phyloP scores from a whole-genome alignment of 1,140 invertebrate genomes.

The Lasioglossum albipes region DNA sequence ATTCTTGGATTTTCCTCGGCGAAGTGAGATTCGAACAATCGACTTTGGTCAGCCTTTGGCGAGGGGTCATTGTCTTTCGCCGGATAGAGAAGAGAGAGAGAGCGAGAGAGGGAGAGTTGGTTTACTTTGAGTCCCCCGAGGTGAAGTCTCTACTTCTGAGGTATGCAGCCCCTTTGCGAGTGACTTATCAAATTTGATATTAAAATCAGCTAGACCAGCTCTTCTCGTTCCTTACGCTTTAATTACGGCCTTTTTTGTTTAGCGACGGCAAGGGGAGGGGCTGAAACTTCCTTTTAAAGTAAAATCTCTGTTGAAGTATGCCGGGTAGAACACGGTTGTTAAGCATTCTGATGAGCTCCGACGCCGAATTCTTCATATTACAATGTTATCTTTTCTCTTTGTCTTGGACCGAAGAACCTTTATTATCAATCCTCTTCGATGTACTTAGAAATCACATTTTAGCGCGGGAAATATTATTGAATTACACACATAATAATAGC shows the following conservation, averaged over 20 bases:
- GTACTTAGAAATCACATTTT: no score
- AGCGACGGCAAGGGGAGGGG: not conserved
- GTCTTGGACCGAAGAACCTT: no score
- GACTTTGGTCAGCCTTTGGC: slow-evolving; percentile 19
- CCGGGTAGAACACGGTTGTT: no score
- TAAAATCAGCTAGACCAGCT: slow-evolving; percentile 8
- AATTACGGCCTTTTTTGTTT: not conserved
- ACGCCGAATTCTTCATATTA: no score
- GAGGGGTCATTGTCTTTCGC: not conserved
- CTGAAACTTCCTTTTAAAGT: not conserved
- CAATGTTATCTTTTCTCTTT: no score
- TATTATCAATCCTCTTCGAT: no score
- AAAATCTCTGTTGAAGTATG: not conserved
- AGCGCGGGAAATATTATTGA: no score
- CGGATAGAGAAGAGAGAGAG: no score
- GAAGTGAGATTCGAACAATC: slow-evolving; percentile 12
- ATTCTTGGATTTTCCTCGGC: slow-evolving; percentile 31
- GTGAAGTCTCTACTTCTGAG: not conserved
- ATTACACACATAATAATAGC: no score
- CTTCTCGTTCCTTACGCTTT: not conserved
- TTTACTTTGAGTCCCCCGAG: slow-evolving; percentile 18
- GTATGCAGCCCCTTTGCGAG: not conserved
- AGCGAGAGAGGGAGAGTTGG: not conserved
- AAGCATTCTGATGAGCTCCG: no score
- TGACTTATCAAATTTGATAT: slow-evolving; percentile 29